Base-by-base conservation (phyloP, 2,113 vertebrate species). In the Orthochromis malagaraziensis region DNA sequence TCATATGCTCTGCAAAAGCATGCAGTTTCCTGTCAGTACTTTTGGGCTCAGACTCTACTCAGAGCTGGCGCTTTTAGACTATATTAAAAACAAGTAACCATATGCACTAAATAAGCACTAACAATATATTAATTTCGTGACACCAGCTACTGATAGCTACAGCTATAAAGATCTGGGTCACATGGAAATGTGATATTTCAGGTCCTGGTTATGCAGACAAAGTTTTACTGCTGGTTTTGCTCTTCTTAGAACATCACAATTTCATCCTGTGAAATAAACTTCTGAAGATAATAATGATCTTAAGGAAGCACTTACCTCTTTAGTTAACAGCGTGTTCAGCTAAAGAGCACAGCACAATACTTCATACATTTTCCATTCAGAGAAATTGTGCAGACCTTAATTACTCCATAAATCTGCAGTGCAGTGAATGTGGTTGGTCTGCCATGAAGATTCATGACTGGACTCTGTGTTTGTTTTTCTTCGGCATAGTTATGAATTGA, bases 361-460 rank as follows among this genome's bases (percentile, higher is more conserved):
- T 75, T 47, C 33, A 80, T 51, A 14, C 57, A 73, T 26, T 75
- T 85, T 90, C 51, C 60, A 84, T 86, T 89, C 42, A 70, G 47
- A 84, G 40, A 35, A 89, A 91, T 82, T 82, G 60, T 90, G 68
- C 51, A 47, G 73, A 53, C 47, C 87, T 84, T 88, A 91, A 90
- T 92, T 86, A 89, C 83, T 84, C 82, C 77, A 94, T 93, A 92
- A 92, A 92, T 91, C 82, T 84, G 26, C 53, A 6, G 38, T 31
- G 60, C 16, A 65, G 83, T 73, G 63, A 84, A 2, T 82, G 80
- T 55, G 83, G 70, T 83, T 68, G 54, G 77, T 90, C 60, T 70
- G 51, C 54, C 26, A 57, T 33, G 57, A 86, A 65, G 89, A 92
- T 81, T 90, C 82, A 93, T 87, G 63, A 55, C 58, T 68, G 40